Evolutionary conservation across 2,797 vertebrate genomes (phyloP).

Genomic region (Champsocephalus esox): DNA sequence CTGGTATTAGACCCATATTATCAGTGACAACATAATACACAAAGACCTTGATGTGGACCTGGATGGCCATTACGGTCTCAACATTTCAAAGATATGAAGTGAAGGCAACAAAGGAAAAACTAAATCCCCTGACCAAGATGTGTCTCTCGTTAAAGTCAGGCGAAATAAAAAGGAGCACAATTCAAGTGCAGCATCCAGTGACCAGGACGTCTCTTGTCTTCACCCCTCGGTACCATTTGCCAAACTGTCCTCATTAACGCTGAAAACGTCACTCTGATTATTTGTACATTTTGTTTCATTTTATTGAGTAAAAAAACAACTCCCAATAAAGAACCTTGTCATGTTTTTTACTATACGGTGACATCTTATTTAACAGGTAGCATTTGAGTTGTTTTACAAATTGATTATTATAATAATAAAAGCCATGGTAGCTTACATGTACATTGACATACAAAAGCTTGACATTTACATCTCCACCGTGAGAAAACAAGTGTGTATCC

Average conservation of each 20-base stretch:
- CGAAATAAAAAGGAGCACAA: neutral
- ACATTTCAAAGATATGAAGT: neutral
- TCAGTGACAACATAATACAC: too few relatives aligned
- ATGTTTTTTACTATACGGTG: neutral
- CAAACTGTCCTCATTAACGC: neutral
- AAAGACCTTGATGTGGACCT: too few relatives aligned
- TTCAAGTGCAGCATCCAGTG: too few relatives aligned
- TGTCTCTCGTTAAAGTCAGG: neutral
- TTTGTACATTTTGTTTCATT: constrained; percentile 9
- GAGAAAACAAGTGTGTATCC: neutral
- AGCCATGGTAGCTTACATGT: neutral
- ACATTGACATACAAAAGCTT: neutral
- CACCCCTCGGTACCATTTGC: neutral
- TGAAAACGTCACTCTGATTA: neutral
- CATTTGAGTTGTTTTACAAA: neutral
- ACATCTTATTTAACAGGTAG: neutral
- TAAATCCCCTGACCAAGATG: neutral
- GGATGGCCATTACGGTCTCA: too few relatives aligned
- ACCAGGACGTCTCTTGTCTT: neutral
- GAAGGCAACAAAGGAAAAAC: neutral
- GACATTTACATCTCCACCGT: constrained; percentile 5
- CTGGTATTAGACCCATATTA: neutral
- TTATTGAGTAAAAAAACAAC: constrained; percentile 21
- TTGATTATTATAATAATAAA: neutral
- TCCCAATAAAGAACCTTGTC: neutral